These are phyloP conservation scores for Disparrhopalites patrizii DNA, from an alignment of 2,888 invertebrate species.

Conservation along the genomic window DNA sequence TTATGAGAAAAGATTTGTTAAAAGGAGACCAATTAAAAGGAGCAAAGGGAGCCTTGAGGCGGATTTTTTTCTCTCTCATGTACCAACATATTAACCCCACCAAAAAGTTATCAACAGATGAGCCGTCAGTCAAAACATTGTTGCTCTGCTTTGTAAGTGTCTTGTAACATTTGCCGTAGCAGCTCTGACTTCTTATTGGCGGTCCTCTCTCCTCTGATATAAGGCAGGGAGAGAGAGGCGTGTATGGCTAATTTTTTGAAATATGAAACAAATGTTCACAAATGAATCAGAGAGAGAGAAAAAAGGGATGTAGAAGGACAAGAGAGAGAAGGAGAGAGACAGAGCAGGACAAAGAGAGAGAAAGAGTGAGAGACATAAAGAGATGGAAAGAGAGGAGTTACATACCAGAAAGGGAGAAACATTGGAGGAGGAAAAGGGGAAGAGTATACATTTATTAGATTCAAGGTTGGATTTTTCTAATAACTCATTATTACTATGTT, in stretches of 20 bases:
- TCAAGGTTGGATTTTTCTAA: no score
- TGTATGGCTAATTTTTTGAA: conserved; percentile 14
- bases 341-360: not conserved
- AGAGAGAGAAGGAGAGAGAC: not conserved
- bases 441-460: no score
- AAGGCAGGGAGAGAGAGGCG: not conserved
- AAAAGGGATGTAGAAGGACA: not conserved
- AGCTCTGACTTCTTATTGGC: no score
- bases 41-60: conserved; percentile 17
- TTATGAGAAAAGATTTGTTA: conserved; percentile 2
- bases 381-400: no score
- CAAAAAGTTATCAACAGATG: conserved; percentile 24
- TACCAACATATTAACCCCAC: not conserved
- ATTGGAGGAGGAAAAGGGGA: no score
- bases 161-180: no score
- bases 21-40: conserved; percentile 25
- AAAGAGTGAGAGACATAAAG: not conserved
- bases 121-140: conserved; percentile 19
- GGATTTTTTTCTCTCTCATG: no score
- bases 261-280: no score
- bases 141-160: no score
- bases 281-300: not conserved
- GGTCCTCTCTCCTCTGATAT: no score
- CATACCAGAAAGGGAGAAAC: no score
- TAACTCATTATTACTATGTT: no score